phyloP scores from a whole-genome alignment of 2,113 vertebrate species.

The Dipodomys ordii region DNA sequence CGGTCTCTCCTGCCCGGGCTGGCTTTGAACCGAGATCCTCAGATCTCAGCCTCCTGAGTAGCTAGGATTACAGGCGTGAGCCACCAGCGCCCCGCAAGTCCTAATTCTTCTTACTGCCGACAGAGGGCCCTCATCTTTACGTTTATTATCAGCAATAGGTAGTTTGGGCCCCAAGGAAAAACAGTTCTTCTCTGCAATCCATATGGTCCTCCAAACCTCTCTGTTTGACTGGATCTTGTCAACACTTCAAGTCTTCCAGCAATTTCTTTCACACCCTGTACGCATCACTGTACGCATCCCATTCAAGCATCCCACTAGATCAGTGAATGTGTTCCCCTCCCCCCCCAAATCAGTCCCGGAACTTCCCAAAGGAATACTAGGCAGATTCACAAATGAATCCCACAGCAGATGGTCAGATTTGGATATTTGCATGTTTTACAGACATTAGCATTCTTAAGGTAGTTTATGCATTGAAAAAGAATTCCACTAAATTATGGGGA shows the following conservation, averaged over 20 bases:
- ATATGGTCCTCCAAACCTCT: neutral
- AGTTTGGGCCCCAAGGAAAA: neutral
- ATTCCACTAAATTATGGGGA: constrained; percentile 20
- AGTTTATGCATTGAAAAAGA: constrained; percentile 19
- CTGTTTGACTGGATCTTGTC: constrained; percentile 35
- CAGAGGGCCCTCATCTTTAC: neutral
- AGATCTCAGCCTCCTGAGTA: too few species aligned
- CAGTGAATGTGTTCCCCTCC: constrained; percentile 32
- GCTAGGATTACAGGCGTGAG: too few species aligned
- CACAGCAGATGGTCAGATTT: constrained; percentile 58
- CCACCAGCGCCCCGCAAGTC: too few species aligned
- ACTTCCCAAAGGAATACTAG: constrained; percentile 54
- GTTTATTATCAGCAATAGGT: neutral
- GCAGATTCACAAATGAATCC: constrained; percentile 61
- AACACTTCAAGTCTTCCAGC: neutral
- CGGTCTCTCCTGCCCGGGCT: too few species aligned
- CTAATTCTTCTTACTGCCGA: neutral
- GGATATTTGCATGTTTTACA: constrained; percentile 55
- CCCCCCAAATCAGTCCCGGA: constrained; percentile 36
- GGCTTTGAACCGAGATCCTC: too few species aligned
- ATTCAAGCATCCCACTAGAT: neutral
- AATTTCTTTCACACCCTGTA: constrained; percentile 1
- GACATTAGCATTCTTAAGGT: constrained; percentile 52
- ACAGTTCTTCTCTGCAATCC: neutral
- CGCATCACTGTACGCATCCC: too few species aligned